Evolutionary conservation across 1,140 invertebrate species (phyloP), one percentile per base, ranked within the genome.

Genomic region (Solenopsis invicta): DNA sequence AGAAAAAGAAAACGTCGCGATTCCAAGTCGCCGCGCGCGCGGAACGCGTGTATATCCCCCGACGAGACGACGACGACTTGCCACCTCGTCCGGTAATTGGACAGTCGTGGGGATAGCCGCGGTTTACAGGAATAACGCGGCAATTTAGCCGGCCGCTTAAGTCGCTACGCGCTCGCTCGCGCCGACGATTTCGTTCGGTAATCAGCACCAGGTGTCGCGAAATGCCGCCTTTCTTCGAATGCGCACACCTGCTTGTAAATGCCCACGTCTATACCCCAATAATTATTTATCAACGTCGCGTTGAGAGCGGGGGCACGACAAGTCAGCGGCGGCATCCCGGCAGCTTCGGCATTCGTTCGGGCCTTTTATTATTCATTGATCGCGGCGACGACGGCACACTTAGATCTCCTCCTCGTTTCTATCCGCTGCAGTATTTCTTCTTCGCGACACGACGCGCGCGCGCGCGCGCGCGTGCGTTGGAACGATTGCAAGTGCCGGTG

Each of bases 61-160:
- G 61, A 72, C 64, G 62, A 67, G 75, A 67, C 62, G 41, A 41
- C 41, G 8, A 86, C 81, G 71, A 75, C 87, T 89, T 59, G 84
- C 87, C 89, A 89, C 87, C 85, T 91, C 90, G 82, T 62, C 87
- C 85, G 48, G 90, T 91, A 91, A 91, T 91, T 91, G 90, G 89
- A 91, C 89, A 86, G 85, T 75, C 89, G 75, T 82, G 78, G 64
- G 76, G 87, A 91, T 78, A 50, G 74, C 72, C 87, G 76, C 87
- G 90, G 87, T 91, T 91, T 91, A 88, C 90, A 91, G 85, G 88
- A 91, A 88, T 91, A 91, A 91, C 85, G 85, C 72, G 59, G 90
- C 89, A 91, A 91, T 91, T 91, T 90, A 91, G 77, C 72, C 62
- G 81, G 77, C 76, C 87, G 78, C 86, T 91, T 91, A 91, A 78